These are phyloP conservation scores for Thumatha senex DNA, from an alignment of 2,888 invertebrate species.

Conservation along the genomic window DNA sequence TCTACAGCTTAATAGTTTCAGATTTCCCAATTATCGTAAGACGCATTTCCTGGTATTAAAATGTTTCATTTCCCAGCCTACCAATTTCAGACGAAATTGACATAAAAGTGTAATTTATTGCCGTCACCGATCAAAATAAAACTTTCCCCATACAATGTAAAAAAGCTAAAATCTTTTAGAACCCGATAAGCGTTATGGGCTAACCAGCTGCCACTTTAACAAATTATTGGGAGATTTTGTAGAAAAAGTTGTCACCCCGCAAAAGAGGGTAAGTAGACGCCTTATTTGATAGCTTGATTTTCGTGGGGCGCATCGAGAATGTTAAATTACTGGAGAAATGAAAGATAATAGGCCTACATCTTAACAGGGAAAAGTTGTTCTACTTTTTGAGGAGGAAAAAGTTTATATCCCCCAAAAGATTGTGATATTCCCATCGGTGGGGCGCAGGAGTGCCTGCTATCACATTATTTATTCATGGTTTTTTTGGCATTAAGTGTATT, in stretches of 20 bases:
- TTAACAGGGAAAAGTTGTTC: slow-evolving; percentile 65
- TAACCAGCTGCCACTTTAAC: slow-evolving; percentile 81
- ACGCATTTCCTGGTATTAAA: slow-evolving; percentile 31
- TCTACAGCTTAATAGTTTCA: slow-evolving; percentile 34
- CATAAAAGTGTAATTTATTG: slow-evolving; percentile 34
- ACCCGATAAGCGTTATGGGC: slow-evolving; percentile 77
- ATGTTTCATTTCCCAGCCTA: slow-evolving; percentile 19
- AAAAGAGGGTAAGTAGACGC: slow-evolving; percentile 65
- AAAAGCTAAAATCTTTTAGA: slow-evolving; percentile 64
- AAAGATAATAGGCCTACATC: slow-evolving; percentile 79
- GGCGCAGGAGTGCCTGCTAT: slow-evolving; percentile 53
- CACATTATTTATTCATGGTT: slow-evolving; percentile 77
- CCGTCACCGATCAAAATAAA: slow-evolving; percentile 33
- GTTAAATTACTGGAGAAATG: slow-evolving; percentile 82
- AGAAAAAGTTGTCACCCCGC: slow-evolving; percentile 77
- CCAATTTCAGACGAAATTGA: slow-evolving; percentile 29
- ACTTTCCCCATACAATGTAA: slow-evolving; percentile 41
- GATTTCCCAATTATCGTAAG: slow-evolving; percentile 29
- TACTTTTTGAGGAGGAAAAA: slow-evolving; percentile 60
- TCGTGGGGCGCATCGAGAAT: slow-evolving; percentile 72
- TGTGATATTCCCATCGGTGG: slow-evolving; percentile 64
- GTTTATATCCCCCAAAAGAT: slow-evolving; percentile 74
- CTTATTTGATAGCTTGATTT: slow-evolving; percentile 81
- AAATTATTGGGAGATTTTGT: slow-evolving; percentile 79
- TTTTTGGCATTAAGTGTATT: slow-evolving; percentile 49